Base-by-base conservation (phyloP, 2,113 vertebrate species). In the Eurypyga helias region DNA sequence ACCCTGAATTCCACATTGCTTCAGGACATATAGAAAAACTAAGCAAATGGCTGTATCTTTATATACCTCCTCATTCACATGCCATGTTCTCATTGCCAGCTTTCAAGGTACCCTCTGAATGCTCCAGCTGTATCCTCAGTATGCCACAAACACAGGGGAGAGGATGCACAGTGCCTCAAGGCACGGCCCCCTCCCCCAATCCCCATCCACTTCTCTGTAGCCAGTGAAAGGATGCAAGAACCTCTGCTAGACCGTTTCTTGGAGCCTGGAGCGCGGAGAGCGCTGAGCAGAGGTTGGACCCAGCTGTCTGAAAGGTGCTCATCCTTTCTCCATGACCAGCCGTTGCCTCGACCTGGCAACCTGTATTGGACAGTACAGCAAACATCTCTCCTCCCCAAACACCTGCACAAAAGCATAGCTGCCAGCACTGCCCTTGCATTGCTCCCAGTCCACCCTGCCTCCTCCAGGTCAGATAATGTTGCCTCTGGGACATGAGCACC, bases 161-260 rank as follows among this genome's bases (percentile, higher is more conserved):
- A 51, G 34, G 17, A 43, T 52, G 51, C 16, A 13, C 29, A 57
- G 41, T 33, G 14, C 17, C 34, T 78, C 19, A 43, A 61, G 15
- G 48, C 4, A 17, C 0, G 2, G 4, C 4, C 15, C 11, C 20
- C 18, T n/a, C 31, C 36, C 18, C 33, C 43, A 54, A 0, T 16
- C 7, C 7, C 13, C 28, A 54, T 16, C 17, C 36, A 26, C 7
- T 34, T 6, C 20, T 16, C 49, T 28, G 12, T 34, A 33, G 10
- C 8, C 25, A 25, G 10, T 13, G n/a, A 25, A 13, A 55, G 3
- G 9, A 62, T 49, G 10, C 16, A 62, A 80, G 9, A 41, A 48
- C 2, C 6, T 34, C 31, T 49, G 25, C 41, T 55, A 46, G 28
- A 29, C 1, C 1, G 1, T 64, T 64, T 72, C 52, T 62, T 45